Conservation (phyloP, 2,888 invertebrate genomes). For the Sepiola atlantica region DNA sequence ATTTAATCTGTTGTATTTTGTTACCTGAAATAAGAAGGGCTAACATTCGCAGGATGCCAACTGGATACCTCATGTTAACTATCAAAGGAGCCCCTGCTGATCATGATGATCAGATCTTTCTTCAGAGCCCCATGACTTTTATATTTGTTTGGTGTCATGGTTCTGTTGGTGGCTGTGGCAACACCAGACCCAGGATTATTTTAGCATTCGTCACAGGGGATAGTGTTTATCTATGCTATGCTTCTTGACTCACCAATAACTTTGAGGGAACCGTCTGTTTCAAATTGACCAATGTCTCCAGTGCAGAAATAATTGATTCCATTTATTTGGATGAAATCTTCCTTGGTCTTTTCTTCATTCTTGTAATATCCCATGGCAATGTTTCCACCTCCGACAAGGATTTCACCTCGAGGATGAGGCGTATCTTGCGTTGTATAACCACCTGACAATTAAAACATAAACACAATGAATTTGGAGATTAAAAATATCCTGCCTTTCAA, state of each 20-base stretch:
- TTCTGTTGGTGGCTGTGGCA: background rate
- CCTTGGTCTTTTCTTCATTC: constrained; percentile 88
- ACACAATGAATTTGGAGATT: background rate
- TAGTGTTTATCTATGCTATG: background rate
- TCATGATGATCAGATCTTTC: too few relatives aligned
- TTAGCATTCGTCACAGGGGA: background rate
- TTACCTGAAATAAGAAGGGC: too few relatives aligned
- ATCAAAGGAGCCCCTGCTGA: too few relatives aligned
- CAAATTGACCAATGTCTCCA: constrained; percentile 96
- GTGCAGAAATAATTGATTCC: constrained; percentile 89
- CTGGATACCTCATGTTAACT: too few relatives aligned
- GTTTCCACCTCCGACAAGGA: constrained; percentile 90
- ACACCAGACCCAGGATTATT: background rate
- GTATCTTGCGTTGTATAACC: constrained; percentile 90
- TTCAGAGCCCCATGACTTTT: too few relatives aligned
- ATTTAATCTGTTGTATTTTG: too few relatives aligned
- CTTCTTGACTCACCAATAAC: constrained; percentile 87
- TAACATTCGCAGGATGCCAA: too few relatives aligned
- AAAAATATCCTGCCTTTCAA: too few relatives aligned
- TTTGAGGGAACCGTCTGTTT: constrained; percentile 93
- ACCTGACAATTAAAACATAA: constrained; percentile 74
- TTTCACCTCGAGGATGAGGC: constrained; percentile 89
- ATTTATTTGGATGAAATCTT: constrained; percentile 82
- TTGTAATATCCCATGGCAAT: constrained; percentile 96
- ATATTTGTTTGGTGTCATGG: too few relatives aligned